Evolutionary conservation across 2,113 vertebrate genomes (phyloP).

Genomic region (Xiphias gladius): DNA sequence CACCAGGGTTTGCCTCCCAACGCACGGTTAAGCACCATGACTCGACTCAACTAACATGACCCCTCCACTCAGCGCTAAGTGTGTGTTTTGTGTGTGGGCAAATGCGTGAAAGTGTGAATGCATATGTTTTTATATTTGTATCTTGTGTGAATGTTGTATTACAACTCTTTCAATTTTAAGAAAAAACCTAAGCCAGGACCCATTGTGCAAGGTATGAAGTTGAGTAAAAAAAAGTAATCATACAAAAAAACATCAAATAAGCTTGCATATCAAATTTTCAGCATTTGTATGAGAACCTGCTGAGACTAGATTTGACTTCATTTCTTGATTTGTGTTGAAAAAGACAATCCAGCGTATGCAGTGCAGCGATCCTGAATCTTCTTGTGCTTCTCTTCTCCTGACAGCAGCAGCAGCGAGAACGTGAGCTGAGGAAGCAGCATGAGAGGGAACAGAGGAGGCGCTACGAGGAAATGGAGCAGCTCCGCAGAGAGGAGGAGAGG

Average conservation of each 20-base stretch:
- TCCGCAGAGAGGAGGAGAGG: conserved; percentile 93
- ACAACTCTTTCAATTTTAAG: neutral
- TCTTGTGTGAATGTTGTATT: neutral
- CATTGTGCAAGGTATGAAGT: neutral
- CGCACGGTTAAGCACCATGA: conserved; percentile 57
- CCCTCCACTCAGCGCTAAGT: conserved; percentile 35
- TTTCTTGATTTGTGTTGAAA: conserved; percentile 19
- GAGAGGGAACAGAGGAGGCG: conserved; percentile 93
- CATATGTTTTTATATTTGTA: neutral
- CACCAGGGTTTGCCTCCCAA: conserved; percentile 56
- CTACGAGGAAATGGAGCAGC: conserved; percentile 91
- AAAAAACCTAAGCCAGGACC: neutral
- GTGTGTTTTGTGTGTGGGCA: conserved; percentile 13
- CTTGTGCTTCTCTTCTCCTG: neutral
- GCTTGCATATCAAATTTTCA: neutral
- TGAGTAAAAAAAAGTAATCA: too few species aligned
- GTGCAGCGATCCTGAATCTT: neutral
- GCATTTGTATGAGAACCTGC: neutral
- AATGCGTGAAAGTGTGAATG: neutral
- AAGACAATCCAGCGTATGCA: neutral
- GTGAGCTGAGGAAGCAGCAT: conserved; percentile 93
- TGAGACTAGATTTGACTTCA: neutral
- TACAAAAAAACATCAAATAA: neutral
- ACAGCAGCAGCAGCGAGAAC: conserved; percentile 94
- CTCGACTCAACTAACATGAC: conserved; percentile 60